Conservation (phyloP, 2,888 invertebrate species). For the Drosophila seclusa region DNA sequence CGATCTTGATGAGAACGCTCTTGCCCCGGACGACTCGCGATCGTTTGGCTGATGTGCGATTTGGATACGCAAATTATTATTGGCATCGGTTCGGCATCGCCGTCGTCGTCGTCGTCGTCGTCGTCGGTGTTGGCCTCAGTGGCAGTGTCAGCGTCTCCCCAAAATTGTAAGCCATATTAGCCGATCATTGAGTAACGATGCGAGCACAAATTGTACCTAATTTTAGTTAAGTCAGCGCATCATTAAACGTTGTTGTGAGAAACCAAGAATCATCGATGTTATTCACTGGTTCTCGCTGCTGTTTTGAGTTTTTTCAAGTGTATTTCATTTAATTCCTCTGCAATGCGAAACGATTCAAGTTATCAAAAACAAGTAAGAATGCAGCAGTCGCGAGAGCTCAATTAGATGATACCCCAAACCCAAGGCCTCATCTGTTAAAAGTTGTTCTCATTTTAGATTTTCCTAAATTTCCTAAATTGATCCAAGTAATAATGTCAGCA, state of each 20-base stretch:
- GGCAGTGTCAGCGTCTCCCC: slow-evolving; percentile 10
- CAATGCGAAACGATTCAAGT: not conserved
- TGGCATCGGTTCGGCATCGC: slow-evolving; percentile 43
- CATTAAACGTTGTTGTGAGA: not conserved
- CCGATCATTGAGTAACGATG: slow-evolving; percentile 49
- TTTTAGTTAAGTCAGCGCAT: slow-evolving; percentile 38
- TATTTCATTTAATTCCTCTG: not conserved
- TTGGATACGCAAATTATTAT: slow-evolving; percentile 60
- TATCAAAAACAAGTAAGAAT: not conserved
- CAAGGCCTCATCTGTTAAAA: not conserved
- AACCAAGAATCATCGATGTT: not conserved
- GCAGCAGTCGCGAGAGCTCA: not conserved
- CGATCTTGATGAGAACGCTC: slow-evolving; percentile 7
- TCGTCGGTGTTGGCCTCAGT: slow-evolving; percentile 5
- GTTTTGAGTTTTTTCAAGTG: not conserved
- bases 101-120: not conserved
- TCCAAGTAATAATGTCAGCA: not conserved
- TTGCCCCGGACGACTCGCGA: slow-evolving; percentile 25
- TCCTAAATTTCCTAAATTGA: not conserved
- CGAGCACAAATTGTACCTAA: slow-evolving; percentile 51
- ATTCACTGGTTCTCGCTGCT: not conserved
- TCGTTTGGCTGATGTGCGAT: slow-evolving; percentile 14
- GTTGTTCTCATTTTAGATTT: not conserved
- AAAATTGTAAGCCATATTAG: slow-evolving; percentile 52
- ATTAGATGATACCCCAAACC: not conserved